These are phyloP conservation scores for Pseudolycoriella hygida DNA, from an alignment of 2,888 invertebrate species.

Conservation along the genomic window DNA sequence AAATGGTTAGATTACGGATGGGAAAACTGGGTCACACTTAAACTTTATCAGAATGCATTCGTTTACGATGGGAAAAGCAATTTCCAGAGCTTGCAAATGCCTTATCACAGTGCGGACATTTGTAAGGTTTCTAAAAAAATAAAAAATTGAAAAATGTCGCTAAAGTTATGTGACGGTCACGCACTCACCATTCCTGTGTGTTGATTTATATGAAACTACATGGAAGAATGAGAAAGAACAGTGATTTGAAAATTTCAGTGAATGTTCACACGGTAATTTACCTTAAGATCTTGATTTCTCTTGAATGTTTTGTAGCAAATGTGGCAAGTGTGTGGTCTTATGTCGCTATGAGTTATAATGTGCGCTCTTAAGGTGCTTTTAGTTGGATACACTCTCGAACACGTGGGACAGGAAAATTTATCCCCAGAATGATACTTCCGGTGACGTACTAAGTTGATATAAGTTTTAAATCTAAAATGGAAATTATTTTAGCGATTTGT, in stretches of 20 bases:
- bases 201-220: conserved; percentile 56
- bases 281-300: conserved; percentile 55
- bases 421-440: conserved; percentile 41
- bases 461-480: conserved; percentile 42
- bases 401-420: conserved; percentile 44
- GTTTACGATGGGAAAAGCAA: conserved; percentile 51
- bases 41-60: conserved; percentile 39
- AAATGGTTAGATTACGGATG: no score
- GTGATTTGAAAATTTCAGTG: no score
- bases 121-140: conserved; percentile 39
- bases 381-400: conserved; percentile 50
- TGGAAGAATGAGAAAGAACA: no score
- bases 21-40: no score
- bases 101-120: conserved; percentile 56
- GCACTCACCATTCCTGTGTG: conserved; percentile 36
- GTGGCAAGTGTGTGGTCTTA: conserved; percentile 48
- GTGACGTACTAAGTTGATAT: conserved; percentile 42
- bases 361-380: conserved; percentile 48
- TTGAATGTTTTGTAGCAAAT: conserved; percentile 55
- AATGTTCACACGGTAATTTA: no score
- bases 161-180: no score
- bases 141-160: no score
- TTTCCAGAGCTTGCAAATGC: conserved; percentile 55
- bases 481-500: conserved; percentile 3
- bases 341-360: conserved; percentile 49